A percentile compares a stretch with the other conserved stretches of the same genome.
Evolutionary conservation across 2,113 vertebrate genomes (phyloP).

Genomic region (Larimichthys polyactis): DNA sequence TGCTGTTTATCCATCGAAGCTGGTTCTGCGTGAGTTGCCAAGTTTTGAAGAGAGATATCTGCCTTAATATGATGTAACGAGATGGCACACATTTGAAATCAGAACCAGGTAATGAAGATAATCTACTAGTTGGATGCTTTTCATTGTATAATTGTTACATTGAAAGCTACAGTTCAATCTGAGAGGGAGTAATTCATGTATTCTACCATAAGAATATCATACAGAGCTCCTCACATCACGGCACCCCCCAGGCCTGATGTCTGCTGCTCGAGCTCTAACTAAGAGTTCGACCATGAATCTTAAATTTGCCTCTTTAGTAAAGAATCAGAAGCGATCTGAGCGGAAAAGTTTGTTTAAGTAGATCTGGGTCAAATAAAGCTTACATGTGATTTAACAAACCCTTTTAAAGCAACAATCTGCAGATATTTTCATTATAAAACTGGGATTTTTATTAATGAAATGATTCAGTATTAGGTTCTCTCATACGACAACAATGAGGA

Average conservation of each 20-base stretch:
- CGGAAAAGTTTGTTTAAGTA: constrained; percentile 15
- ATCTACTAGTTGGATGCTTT: background rate
- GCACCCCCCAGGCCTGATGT: constrained; percentile 16
- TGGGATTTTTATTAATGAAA: background rate
- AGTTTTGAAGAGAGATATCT: too few relatives aligned
- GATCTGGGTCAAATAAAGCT: constrained; percentile 31
- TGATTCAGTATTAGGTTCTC: background rate
- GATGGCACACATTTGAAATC: too few relatives aligned
- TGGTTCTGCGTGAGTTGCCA: too few relatives aligned
- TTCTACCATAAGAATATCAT: background rate
- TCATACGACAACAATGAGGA: too few relatives aligned
- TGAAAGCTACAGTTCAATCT: background rate
- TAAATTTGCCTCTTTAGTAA: constrained; percentile 7
- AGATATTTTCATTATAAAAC: background rate
- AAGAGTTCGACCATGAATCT: constrained; percentile 9
- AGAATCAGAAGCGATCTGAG: background rate
- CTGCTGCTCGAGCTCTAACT: background rate
- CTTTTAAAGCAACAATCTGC: background rate
- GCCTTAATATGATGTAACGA: too few relatives aligned
- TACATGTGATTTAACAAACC: background rate
- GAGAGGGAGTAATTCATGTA: background rate
- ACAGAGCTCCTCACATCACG: constrained; percentile 37
- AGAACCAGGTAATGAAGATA: too few relatives aligned
- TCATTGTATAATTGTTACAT: too few relatives aligned
- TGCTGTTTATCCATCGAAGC: too few relatives aligned